A percentile compares a stretch with the other conserved stretches of the same genome.
phyloP scores from a whole-genome alignment of 2,888 invertebrate genomes.

The Cactoblastis cactorum region DNA sequence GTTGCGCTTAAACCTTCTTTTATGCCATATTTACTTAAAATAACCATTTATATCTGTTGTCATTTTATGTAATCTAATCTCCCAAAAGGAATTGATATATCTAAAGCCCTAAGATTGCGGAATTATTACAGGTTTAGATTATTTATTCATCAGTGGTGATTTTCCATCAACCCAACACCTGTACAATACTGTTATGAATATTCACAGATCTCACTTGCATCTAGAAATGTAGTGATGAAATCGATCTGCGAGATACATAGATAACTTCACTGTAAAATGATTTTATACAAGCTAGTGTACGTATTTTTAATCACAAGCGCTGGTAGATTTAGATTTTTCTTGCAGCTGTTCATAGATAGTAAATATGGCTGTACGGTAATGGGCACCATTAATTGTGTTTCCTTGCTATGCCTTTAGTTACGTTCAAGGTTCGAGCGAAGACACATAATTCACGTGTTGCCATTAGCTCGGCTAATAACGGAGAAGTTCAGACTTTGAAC shows the following conservation, averaged over 20 bases:
- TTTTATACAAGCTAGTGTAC: not conserved
- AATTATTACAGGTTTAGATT: too few species aligned
- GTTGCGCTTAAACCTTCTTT: too few species aligned
- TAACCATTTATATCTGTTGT: too few species aligned
- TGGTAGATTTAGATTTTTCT: too few species aligned
- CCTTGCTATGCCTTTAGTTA: constrained; percentile 41
- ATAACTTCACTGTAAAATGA: not conserved
- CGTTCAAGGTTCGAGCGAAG: constrained; percentile 33
- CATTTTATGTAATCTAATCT: too few species aligned
- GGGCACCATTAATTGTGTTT: constrained; percentile 41
- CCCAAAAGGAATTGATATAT: too few species aligned
- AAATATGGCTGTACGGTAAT: constrained; percentile 42
- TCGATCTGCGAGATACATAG: not conserved
- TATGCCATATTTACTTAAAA: too few species aligned
- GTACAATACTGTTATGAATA: not conserved
- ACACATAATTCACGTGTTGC: constrained; percentile 37
- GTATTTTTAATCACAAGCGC: too few species aligned
- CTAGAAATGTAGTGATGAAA: constrained; percentile 3
- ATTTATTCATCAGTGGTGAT: too few species aligned
- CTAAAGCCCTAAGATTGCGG: too few species aligned
- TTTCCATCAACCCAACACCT: constrained; percentile 1
- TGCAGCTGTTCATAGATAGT: constrained; percentile 30
- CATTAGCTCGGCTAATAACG: constrained; percentile 35
- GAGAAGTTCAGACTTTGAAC: constrained; percentile 22
- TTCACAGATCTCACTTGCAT: not conserved